These are phyloP conservation scores for Pimpla rufipes DNA, from an alignment of 2,888 invertebrate genomes.

Conservation along the genomic window DNA sequence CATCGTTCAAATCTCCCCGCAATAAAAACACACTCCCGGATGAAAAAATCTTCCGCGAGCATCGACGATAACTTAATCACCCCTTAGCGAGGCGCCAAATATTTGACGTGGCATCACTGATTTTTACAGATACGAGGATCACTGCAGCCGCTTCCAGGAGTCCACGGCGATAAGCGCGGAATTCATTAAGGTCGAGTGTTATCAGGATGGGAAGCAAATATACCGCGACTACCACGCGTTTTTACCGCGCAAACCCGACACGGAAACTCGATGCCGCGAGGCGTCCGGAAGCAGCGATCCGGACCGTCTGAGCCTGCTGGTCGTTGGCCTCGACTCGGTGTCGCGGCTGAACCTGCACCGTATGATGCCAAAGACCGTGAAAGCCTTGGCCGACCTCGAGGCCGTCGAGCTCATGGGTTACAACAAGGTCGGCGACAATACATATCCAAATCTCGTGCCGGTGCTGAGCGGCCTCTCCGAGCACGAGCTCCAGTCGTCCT, in stretches of 20 bases:
- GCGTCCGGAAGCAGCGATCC: conserved; percentile 60
- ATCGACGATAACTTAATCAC: no score
- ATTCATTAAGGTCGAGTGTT: conserved; percentile 90
- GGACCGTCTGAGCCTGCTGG: conserved; percentile 89
- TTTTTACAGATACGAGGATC: conserved; percentile 83
- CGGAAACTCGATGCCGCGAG: conserved; percentile 77
- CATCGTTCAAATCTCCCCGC: neutral
- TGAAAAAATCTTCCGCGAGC: neutral
- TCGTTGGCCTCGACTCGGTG: conserved; percentile 94
- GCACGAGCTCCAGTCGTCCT: conserved; percentile 89
- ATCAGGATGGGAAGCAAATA: conserved; percentile 84
- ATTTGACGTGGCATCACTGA: neutral
- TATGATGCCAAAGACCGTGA: conserved; percentile 91
- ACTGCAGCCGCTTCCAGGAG: conserved; percentile 86
- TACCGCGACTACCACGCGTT: conserved; percentile 91
- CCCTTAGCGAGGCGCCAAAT: neutral
- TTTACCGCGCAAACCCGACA: conserved; percentile 85
- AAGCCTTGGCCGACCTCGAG: conserved; percentile 88
- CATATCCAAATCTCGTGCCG: conserved; percentile 95
- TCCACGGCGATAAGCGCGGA: conserved; percentile 87
- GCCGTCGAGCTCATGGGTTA: conserved; percentile 94
- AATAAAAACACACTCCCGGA: neutral
- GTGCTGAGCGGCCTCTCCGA: conserved; percentile 91
- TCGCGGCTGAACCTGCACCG: conserved; percentile 94
- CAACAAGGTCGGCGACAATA: conserved; percentile 97